Percentiles rank a stretch among this genome's conserved stretches.
phyloP scores from a whole-genome alignment of 2,888 invertebrate species.

The Acanthosoma haemorrhoidale region DNA sequence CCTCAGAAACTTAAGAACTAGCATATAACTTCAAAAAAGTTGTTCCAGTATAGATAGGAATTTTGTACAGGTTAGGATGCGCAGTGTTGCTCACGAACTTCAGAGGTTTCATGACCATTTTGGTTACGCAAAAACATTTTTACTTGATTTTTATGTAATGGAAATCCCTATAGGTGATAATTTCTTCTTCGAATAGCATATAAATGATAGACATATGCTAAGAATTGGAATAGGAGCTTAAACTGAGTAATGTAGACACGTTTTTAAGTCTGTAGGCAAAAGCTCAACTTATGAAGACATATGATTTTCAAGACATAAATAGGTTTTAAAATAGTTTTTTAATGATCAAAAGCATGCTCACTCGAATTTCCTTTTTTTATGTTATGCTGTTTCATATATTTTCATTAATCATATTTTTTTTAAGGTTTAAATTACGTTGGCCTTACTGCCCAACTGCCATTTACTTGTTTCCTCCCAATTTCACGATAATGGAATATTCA shows the following conservation, averaged over 20 bases:
- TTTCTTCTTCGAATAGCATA: background rate
- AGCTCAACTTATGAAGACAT: background rate
- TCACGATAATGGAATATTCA: background rate
- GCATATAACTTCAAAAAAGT: constrained; percentile 12
- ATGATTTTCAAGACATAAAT: background rate
- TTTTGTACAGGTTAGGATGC: constrained; percentile 13
- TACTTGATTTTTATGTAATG: background rate
- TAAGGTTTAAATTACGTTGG: background rate
- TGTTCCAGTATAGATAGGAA: background rate
- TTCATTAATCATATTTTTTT: background rate
- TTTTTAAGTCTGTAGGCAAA: background rate
- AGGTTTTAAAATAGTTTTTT: background rate
- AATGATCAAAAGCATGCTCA: no score
- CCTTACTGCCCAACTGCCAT: background rate
- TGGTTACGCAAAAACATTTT: background rate
- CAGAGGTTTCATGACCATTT: background rate
- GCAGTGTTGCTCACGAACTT: constrained; percentile 9
- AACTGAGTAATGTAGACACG: no score
- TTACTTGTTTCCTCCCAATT: background rate
- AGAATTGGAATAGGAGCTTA: background rate
- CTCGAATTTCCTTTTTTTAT: background rate
- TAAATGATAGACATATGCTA: background rate
- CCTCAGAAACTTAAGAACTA: background rate
- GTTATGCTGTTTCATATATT: background rate
- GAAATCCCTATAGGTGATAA: background rate